These are phyloP conservation scores for Rosalia funebris DNA, from an alignment of 2,888 invertebrate species.

Conservation along the genomic window DNA sequence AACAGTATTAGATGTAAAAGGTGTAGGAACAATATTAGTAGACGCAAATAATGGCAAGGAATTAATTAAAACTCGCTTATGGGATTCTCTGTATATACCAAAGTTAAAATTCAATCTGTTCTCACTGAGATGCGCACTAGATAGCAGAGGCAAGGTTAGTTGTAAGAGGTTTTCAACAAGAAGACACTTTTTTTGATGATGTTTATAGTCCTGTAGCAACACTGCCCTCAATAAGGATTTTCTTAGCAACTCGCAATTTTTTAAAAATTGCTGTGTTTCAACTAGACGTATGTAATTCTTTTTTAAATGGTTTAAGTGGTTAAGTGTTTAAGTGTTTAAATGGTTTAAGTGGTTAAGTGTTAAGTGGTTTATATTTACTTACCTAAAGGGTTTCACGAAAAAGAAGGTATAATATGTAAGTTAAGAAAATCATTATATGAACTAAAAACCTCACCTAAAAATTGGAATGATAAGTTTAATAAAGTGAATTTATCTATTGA, in stretches of 20 bases:
- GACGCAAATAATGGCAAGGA: too few relatives aligned
- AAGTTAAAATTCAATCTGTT: too few relatives aligned
- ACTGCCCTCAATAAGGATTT: constrained; percentile 27
- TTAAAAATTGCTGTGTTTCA: constrained; percentile 29
- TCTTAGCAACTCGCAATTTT: constrained; percentile 27
- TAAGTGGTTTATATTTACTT: constrained; percentile 24
- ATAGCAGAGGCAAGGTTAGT: constrained; percentile 30
- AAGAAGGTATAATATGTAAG: constrained; percentile 29
- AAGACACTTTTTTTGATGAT: constrained; percentile 19
- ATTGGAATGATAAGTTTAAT: constrained; percentile 40
- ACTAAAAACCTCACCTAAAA: constrained; percentile 37
- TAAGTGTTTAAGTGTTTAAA: too few relatives aligned
- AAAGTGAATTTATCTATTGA: constrained; percentile 21
- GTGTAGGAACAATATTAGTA: too few relatives aligned
- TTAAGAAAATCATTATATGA: constrained; percentile 41
- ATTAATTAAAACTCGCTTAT: too few relatives aligned
- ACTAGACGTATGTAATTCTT: constrained; percentile 35
- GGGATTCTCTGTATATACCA: too few relatives aligned
- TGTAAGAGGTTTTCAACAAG: constrained; percentile 29
- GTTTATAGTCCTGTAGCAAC: constrained; percentile 34
- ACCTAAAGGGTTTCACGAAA: constrained; percentile 26
- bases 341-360: too few relatives aligned
- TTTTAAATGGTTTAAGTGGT: constrained; percentile 37
- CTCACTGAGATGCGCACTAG: too few relatives aligned
- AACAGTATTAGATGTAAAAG: too few relatives aligned